A percentile compares a stretch with the other conserved stretches of the same genome.
phyloP scores from a whole-genome alignment of 2,797 vertebrate genomes.

The Helicolenus hilgendorfi region DNA sequence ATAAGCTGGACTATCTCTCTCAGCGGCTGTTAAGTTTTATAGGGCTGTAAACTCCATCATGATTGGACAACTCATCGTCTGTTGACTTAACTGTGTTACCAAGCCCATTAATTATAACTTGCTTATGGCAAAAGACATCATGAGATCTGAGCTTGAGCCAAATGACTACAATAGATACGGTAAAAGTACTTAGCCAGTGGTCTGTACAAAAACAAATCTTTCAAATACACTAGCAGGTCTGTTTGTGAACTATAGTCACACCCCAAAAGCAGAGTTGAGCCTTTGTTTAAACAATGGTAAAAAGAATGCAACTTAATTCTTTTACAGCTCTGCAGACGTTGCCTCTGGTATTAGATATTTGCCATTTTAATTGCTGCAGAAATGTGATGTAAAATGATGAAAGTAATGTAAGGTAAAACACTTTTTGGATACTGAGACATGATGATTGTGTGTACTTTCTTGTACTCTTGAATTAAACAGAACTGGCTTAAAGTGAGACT shows the following conservation, averaged over 20 bases:
- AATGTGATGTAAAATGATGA: neutral
- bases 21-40: constrained; percentile 13
- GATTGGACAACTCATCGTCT: neutral
- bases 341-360: neutral
- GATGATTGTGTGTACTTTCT: neutral
- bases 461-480: neutral
- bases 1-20: neutral
- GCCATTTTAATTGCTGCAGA: neutral
- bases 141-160: neutral
- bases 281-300: neutral
- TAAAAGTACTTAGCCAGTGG: neutral
- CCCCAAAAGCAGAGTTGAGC: neutral
- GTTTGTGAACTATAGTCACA: neutral
- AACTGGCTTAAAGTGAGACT: neutral
- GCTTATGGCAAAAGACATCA: neutral
- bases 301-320: neutral
- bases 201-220: neutral
- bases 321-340: neutral
- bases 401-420: neutral
- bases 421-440: neutral
- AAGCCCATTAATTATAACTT: neutral
- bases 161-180: neutral
- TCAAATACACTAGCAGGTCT: neutral
- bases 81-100: constrained; percentile 2
- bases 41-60: neutral